phyloP scores from a whole-genome alignment of 2,888 invertebrate genomes.

The Tromatobia lineatoria region DNA sequence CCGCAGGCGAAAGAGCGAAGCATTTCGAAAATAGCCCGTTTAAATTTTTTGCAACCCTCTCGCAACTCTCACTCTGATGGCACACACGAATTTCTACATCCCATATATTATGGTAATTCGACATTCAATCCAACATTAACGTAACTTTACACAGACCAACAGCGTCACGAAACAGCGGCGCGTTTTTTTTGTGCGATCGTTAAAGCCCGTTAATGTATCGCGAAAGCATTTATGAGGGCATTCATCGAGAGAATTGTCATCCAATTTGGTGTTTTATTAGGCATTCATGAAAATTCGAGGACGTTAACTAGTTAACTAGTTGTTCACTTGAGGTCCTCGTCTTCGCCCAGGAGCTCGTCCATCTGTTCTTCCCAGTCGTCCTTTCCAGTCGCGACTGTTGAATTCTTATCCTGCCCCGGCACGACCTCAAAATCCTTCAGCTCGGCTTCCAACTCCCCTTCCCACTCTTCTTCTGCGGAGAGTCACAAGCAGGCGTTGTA shows the following conservation, averaged over 20 bases:
- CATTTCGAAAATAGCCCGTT: slow-evolving; percentile 6
- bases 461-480: slow-evolving; percentile 95
- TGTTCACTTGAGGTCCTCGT: slow-evolving; percentile 88
- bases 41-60: background rate
- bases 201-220: slow-evolving; percentile 20
- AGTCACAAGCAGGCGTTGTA: slow-evolving; percentile 83
- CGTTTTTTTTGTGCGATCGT: slow-evolving; percentile 33
- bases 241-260: background rate
- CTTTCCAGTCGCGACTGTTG: slow-evolving; percentile 78
- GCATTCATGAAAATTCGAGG: slow-evolving; percentile 20
- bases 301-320: slow-evolving; percentile 14
- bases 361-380: slow-evolving; percentile 91
- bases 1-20: slow-evolving; percentile 3
- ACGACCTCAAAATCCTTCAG: slow-evolving; percentile 98
- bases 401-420: slow-evolving; percentile 83
- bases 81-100: background rate
- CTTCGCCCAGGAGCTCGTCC: slow-evolving; percentile 89
- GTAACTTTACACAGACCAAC: slow-evolving; percentile 3
- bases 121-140: slow-evolving; percentile 15
- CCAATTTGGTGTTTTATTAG: background rate
- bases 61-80: background rate
- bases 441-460: slow-evolving; percentile 97
- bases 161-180: background rate
- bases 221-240: background rate
- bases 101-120: background rate